phyloP scores from a whole-genome alignment of 2,113 vertebrate species.

The Hydrochoerus hydrochaeris region DNA sequence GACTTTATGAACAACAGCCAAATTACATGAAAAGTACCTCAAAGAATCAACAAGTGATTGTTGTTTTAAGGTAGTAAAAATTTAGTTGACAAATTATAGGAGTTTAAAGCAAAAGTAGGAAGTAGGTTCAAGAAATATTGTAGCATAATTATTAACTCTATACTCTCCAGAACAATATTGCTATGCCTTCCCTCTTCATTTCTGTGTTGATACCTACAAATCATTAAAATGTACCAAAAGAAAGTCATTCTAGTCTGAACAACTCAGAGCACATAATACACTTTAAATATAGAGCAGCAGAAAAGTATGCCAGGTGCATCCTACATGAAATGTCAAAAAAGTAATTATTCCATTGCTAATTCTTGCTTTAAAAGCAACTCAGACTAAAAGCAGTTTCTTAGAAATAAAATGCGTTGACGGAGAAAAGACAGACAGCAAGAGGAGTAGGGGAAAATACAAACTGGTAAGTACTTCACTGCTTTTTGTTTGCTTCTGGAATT shows the following conservation, averaged over 20 bases:
- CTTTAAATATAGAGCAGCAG: neutral
- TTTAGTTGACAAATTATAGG: neutral
- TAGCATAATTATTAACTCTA: neutral
- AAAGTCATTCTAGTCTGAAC: neutral
- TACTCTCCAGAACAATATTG: neutral
- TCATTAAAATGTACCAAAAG: neutral
- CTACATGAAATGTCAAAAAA: neutral
- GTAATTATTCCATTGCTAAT: neutral
- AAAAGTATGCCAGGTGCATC: neutral
- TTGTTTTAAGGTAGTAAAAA: neutral
- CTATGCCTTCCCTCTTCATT: neutral
- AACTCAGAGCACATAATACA: neutral
- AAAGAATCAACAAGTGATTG: no score
- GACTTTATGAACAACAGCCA: no score
- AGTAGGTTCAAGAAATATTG: neutral
- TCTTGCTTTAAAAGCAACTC: constrained; percentile 4
- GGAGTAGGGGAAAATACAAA: neutral
- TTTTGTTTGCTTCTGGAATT: neutral
- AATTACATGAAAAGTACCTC: no score
- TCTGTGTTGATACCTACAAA: neutral
- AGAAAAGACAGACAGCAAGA: neutral
- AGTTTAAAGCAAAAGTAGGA: neutral
- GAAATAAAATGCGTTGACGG: neutral
- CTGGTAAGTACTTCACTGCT: no score
- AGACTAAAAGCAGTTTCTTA: neutral